phyloP scores from a whole-genome alignment of 2,113 vertebrate genomes.

The Myrmecobius fasciatus region DNA sequence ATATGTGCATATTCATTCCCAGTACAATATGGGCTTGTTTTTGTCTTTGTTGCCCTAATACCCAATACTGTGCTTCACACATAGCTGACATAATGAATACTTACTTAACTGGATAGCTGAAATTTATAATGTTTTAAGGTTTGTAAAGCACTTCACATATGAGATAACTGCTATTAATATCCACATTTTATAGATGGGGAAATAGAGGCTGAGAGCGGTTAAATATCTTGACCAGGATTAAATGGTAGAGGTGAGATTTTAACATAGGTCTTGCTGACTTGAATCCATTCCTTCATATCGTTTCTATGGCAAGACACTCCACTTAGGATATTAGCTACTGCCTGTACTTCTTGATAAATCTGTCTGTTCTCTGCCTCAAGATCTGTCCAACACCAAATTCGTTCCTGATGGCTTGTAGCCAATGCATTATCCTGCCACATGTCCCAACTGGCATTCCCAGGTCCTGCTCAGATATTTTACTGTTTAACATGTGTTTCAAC shows the following conservation, averaged over 20 bases:
- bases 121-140: background rate
- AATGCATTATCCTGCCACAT: background rate
- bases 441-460: slow-evolving; percentile 9
- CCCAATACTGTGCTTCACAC: background rate
- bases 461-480: background rate
- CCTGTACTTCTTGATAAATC: background rate
- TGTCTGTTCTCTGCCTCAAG: background rate
- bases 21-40: background rate
- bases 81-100: background rate
- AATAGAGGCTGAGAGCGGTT: background rate
- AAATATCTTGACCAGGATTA: background rate
- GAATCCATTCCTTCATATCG: background rate
- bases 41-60: background rate
- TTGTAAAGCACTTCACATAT: background rate
- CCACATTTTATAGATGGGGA: background rate
- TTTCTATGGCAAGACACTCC: background rate
- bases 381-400: background rate
- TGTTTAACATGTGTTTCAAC: slow-evolving; percentile 23
- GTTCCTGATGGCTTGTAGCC: background rate
- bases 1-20: background rate
- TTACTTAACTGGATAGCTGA: background rate
- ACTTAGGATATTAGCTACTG: background rate
- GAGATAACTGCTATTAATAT: background rate
- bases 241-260: background rate
- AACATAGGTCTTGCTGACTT: background rate